A percentile compares a stretch with the other conserved stretches of the same genome.
Evolutionary conservation across 2,888 invertebrate genomes (phyloP).

Genomic region (Parapristionchus giblindavisi): DNA sequence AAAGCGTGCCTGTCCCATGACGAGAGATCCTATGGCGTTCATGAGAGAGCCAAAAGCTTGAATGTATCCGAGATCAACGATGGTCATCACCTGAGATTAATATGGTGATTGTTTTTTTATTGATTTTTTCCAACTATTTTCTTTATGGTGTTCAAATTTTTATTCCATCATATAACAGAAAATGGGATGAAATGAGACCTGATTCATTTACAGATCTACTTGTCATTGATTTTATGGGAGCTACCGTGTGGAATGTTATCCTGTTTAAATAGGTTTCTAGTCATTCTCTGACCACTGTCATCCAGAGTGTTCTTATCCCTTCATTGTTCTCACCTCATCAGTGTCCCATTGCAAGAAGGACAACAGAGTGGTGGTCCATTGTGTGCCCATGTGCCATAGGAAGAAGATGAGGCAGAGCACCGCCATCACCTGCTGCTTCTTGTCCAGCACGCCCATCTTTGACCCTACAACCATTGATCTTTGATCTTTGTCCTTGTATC

Average conservation of each 20-base stretch:
- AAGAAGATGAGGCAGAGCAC: slow-evolving; percentile 67
- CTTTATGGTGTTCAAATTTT: background rate
- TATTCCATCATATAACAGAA: background rate
- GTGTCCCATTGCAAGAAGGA: slow-evolving; percentile 70
- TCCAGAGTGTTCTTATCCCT: too few species aligned
- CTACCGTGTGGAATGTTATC: too few species aligned
- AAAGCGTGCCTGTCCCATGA: slow-evolving; percentile 67
- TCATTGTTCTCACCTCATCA: slow-evolving; percentile 40
- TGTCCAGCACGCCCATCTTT: slow-evolving; percentile 45
- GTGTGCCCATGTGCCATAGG: slow-evolving; percentile 68
- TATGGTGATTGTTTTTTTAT: background rate
- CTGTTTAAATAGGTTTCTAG: too few species aligned
- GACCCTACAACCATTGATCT: too few species aligned
- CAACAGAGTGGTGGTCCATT: slow-evolving; percentile 68
- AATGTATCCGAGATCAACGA: slow-evolving; percentile 68
- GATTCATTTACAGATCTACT: too few species aligned
- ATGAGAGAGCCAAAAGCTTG: slow-evolving; percentile 68
- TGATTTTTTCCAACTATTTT: background rate
- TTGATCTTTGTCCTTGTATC: too few species aligned
- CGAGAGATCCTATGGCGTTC: slow-evolving; percentile 67
- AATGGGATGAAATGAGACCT: too few species aligned
- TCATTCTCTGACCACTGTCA: too few species aligned
- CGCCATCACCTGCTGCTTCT: slow-evolving; percentile 62
- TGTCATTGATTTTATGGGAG: too few species aligned
- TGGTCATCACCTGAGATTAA: slow-evolving; percentile 59